Conservation (phyloP, 2,888 invertebrate species). For the Polia nebulosa region DNA sequence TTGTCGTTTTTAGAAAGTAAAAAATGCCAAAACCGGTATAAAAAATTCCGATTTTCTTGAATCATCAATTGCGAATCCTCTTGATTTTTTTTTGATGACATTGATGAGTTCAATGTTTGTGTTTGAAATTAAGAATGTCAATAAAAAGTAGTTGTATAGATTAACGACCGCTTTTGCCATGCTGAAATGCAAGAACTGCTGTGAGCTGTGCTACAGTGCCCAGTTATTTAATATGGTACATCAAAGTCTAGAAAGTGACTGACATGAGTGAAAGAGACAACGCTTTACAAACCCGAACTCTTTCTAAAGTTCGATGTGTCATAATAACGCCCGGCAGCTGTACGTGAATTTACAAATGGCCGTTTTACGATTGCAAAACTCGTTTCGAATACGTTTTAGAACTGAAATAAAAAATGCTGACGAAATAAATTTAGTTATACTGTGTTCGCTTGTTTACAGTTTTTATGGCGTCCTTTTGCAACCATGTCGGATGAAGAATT, state of each 20-base stretch:
- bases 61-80: too few relatives aligned
- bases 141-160: neutral
- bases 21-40: too few relatives aligned
- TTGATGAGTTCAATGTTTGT: too few relatives aligned
- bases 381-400: slow-evolving; percentile 68
- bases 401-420: slow-evolving; percentile 69
- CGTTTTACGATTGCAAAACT: slow-evolving; percentile 73
- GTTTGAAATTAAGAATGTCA: too few relatives aligned
- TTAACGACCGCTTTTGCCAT: slow-evolving; percentile 26
- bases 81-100: too few relatives aligned
- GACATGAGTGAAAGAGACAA: slow-evolving; percentile 15
- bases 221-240: neutral
- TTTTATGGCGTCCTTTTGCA: slow-evolving; percentile 53
- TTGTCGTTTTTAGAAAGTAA: too few relatives aligned
- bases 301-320: slow-evolving; percentile 35
- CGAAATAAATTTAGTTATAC: slow-evolving; percentile 66
- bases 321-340: slow-evolving; percentile 33
- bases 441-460: slow-evolving; percentile 56
- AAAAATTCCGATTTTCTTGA: too few relatives aligned
- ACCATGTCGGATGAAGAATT: slow-evolving; percentile 47
- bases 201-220: neutral
- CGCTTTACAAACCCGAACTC: slow-evolving; percentile 5
- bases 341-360: slow-evolving; percentile 59
- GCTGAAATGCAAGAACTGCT: neutral
- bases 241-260: neutral